Base-by-base conservation (phyloP, 92 coral and sea anemone species). In the Paragorgia papillata region DNA sequence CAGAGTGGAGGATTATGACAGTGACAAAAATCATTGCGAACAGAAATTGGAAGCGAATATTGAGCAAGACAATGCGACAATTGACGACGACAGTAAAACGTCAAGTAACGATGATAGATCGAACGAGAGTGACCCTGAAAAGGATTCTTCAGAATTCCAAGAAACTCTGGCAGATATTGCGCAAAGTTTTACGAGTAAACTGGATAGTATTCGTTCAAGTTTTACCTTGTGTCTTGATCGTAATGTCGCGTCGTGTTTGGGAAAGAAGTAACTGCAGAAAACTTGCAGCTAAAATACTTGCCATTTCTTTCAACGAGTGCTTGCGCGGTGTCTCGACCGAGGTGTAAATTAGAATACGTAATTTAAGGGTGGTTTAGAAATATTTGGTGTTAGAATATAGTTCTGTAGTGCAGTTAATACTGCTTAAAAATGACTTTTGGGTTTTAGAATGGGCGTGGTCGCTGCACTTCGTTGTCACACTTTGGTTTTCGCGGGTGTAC, bases 161-260 rank as follows among this genome's bases (percentile, higher is more conserved):
- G 89, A 92, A 83, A 94, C 90, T 1, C 80, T 94, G n/a, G 89
- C 91, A 3, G 98, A 96, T 21, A 94, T 94, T 17, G 95, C 92
- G 53, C 93, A 93, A 30, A 96, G 84, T 62, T 94, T 94, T 74
- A 80, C 92, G 17, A 94, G 96, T 74, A 88, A 96, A 43, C 74
- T 94, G 27, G 95, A 94, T 57, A 87, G 87, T 55, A 86, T 94
- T 34, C 87, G 89, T 68, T 85, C 81, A 70, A 88, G 92, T 7
- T 91, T 94, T 33, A 85, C 93, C 0, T 84, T 83, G 80, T 94
- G 97, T 3, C 68, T 94, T 61, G 92, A 85, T 65, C 87, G 92
- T 27, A 83, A 83, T 29, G 79, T 83, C 22, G 39, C 87, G 17
- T 70, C 77, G 65, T 62, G 78, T 55, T 54, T 48, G 27, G 58